These are phyloP conservation scores for Drosophila maculinotata DNA, from an alignment of 2,888 invertebrate genomes.

Conservation along the genomic window DNA sequence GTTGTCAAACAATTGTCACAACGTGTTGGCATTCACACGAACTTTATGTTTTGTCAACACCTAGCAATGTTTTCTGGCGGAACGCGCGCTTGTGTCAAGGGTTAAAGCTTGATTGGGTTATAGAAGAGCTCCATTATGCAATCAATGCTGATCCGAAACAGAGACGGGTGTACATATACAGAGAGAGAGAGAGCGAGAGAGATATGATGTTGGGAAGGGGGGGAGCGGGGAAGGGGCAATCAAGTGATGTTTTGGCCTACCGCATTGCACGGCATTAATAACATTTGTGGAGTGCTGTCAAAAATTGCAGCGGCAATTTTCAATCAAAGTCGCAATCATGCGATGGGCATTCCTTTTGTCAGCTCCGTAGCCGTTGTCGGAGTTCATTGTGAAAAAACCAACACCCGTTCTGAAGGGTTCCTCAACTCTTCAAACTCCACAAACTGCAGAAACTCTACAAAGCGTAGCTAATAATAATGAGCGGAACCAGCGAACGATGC, in stretches of 20 bases:
- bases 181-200: too few relatives aligned
- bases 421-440: constrained; percentile 40
- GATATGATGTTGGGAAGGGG: too few relatives aligned
- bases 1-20: constrained; percentile 81
- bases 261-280: constrained; percentile 81
- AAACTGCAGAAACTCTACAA: constrained; percentile 1
- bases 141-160: constrained; percentile 9
- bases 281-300: constrained; percentile 70
- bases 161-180: too few relatives aligned
- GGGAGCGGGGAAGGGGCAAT: neutral
- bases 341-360: constrained; percentile 53
- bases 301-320: constrained; percentile 81
- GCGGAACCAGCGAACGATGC: constrained; percentile 61
- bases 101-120: constrained; percentile 33
- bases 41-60: constrained; percentile 82
- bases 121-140: constrained; percentile 12
- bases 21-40: constrained; percentile 83
- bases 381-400: constrained; percentile 68
- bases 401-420: constrained; percentile 74
- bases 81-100: constrained; percentile 41
- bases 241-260: constrained; percentile 65
- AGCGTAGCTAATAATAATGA: constrained; percentile 55
- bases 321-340: constrained; percentile 72
- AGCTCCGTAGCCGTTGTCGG: constrained; percentile 22
- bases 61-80: constrained; percentile 50